Conservation (phyloP, 2,797 vertebrate species). For the Limnodromus scolopaceus region DNA sequence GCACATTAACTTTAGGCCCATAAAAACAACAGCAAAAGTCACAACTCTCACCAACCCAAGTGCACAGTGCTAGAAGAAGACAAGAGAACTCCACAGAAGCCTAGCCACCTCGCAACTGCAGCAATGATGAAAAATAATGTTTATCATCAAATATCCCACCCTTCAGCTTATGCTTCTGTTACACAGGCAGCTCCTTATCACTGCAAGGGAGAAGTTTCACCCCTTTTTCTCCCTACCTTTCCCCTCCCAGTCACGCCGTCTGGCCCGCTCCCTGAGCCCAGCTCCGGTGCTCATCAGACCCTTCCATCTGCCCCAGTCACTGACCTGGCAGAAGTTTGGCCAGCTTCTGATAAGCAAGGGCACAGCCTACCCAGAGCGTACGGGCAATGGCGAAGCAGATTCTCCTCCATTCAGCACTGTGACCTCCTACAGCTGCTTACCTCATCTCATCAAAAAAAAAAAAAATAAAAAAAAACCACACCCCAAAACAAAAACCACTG, state of each 20-base stretch:
- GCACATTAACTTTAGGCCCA: not conserved
- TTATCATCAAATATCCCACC: not conserved
- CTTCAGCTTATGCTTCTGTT: not conserved
- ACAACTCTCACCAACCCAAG: not conserved
- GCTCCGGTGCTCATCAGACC: constrained; percentile 30
- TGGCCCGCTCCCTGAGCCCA: not conserved
- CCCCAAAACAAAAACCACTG: not conserved
- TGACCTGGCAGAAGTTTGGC: not conserved
- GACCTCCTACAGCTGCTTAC: not conserved
- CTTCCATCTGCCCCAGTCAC: not conserved
- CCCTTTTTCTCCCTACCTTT: not conserved
- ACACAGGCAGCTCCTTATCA: not conserved
- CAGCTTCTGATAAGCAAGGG: not conserved
- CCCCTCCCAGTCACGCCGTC: not conserved
- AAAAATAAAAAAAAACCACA: not conserved
- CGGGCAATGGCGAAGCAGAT: not conserved
- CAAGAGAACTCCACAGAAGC: not conserved
- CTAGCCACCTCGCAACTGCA: not conserved
- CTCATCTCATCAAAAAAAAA: not conserved
- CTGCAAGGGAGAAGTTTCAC: not conserved
- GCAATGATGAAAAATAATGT: not conserved
- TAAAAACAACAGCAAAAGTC: not conserved
- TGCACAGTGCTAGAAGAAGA: not conserved
- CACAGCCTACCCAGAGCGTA: not conserved
- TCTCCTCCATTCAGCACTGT: not conserved